phyloP scores from a whole-genome alignment of 2,113 vertebrate genomes.

The Taxidea taxus region DNA sequence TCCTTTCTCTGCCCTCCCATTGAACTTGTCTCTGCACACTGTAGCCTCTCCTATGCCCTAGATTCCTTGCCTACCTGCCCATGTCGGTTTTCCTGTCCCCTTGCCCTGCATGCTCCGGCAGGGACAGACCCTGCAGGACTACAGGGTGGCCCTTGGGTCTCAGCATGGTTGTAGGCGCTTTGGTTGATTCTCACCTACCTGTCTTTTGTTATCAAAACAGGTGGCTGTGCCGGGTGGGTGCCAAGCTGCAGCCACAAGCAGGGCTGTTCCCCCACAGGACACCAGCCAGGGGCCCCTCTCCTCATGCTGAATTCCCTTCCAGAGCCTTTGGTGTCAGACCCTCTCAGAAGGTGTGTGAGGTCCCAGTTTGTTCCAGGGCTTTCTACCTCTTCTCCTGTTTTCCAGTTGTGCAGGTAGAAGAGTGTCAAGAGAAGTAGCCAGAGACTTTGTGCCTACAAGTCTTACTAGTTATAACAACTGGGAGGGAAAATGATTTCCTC shows the following conservation, averaged over 20 bases:
- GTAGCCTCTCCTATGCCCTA: not conserved
- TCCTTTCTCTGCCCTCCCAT: not conserved
- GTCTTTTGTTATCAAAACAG: not conserved
- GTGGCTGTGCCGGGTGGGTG: not conserved
- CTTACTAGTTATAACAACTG: not conserved
- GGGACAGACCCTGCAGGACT: not conserved
- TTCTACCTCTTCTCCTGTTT: not conserved
- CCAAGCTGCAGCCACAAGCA: not conserved
- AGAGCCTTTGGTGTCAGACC: not conserved
- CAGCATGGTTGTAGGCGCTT: rapidly evolving
- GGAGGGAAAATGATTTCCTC: not conserved
- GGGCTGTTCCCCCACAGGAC: not conserved
- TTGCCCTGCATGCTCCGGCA: not conserved
- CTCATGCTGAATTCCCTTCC: not conserved
- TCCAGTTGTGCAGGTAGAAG: not conserved
- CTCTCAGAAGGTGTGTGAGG: not conserved
- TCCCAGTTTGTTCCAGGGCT: not conserved
- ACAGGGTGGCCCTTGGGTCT: not conserved
- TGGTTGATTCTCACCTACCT: not conserved
- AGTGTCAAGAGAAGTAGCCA: not conserved
- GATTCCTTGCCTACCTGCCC: not conserved
- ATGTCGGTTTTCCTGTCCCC: not conserved
- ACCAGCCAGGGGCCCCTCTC: not conserved
- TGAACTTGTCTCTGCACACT: not conserved
- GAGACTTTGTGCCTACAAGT: not conserved